These are phyloP conservation scores for Malurus alboscapulatus DNA, from an alignment of 2,113 vertebrate species.

Conservation along the genomic window DNA sequence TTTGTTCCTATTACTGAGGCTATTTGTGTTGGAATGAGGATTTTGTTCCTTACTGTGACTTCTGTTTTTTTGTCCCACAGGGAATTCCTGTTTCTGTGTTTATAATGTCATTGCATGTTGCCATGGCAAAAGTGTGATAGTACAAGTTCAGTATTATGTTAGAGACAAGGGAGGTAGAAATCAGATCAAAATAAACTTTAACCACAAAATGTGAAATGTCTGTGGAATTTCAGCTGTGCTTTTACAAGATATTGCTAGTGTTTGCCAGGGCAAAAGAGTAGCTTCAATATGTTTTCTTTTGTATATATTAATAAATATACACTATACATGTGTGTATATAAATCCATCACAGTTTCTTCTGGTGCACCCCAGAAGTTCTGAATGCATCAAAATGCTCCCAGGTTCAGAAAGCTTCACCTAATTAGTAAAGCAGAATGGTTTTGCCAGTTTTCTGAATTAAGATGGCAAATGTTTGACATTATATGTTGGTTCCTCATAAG, in stretches of 20 bases:
- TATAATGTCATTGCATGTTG: background rate
- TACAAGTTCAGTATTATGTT: background rate
- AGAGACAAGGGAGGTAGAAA: background rate
- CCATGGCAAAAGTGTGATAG: background rate
- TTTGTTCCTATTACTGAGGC: background rate
- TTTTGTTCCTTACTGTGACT: background rate
- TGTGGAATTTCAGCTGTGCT: background rate
- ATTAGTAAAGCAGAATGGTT: background rate
- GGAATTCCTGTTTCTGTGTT: slow-evolving; percentile 21
- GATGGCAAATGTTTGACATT: background rate
- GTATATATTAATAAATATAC: background rate
- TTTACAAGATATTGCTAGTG: background rate
- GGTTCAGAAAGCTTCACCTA: background rate
- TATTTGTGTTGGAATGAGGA: background rate
- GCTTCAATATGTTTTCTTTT: background rate
- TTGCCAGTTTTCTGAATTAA: background rate
- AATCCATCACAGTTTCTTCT: background rate
- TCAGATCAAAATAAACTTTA: background rate
- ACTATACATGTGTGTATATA: background rate
- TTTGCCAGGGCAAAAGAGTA: background rate
- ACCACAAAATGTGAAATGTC: background rate
- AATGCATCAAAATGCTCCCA: background rate
- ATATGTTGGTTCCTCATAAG: background rate
- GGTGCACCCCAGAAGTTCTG: background rate
- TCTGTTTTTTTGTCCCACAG: background rate